A percentile compares a stretch with the other conserved stretches of the same genome.
phyloP scores from a whole-genome alignment of 1,140 invertebrate genomes.

The Drosophila sturtevanti region DNA sequence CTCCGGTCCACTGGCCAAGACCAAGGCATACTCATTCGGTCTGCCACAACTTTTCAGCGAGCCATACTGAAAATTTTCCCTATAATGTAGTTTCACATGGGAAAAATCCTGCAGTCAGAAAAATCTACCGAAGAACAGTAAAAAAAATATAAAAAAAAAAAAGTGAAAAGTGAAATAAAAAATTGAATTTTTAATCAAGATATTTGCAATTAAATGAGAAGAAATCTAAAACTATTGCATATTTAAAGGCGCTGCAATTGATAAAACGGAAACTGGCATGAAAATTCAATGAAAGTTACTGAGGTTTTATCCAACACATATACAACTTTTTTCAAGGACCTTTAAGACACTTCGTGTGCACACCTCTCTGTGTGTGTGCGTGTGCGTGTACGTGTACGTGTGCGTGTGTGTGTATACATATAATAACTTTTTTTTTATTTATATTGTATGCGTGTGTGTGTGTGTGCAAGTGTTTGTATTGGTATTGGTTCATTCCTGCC shows the following conservation, averaged over 20 bases:
- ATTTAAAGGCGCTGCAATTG: constrained; percentile 42
- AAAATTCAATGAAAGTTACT: constrained; percentile 11
- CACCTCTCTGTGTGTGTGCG: constrained; percentile 30
- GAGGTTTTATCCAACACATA: constrained; percentile 33
- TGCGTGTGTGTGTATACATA: constrained; percentile 20
- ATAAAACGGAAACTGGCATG: constrained; percentile 19
- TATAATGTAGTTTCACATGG: constrained; percentile 58
- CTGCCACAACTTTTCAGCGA: constrained; percentile 55
- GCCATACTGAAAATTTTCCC: constrained; percentile 66
- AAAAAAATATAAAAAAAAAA: not conserved
- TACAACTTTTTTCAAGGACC: constrained; percentile 68
- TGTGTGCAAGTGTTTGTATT: constrained; percentile 31
- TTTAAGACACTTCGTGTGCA: constrained; percentile 35
- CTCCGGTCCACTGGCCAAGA: constrained; percentile 30
- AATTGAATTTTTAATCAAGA: not conserved
- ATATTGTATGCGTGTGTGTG: constrained; percentile 5
- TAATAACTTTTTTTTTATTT: too few species aligned
- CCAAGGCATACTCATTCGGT: constrained; percentile 41
- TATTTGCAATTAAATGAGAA: not conserved
- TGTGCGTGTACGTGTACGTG: constrained; percentile 11
- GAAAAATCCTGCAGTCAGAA: constrained; percentile 45
- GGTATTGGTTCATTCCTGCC: constrained; percentile 9
- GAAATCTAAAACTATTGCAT: constrained; percentile 40
- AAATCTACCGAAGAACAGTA: constrained; percentile 28
- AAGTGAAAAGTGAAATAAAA: constrained; percentile 9